Conservation (phyloP, 2,797 vertebrate genomes). For the Craterocephalus amniculus region DNA sequence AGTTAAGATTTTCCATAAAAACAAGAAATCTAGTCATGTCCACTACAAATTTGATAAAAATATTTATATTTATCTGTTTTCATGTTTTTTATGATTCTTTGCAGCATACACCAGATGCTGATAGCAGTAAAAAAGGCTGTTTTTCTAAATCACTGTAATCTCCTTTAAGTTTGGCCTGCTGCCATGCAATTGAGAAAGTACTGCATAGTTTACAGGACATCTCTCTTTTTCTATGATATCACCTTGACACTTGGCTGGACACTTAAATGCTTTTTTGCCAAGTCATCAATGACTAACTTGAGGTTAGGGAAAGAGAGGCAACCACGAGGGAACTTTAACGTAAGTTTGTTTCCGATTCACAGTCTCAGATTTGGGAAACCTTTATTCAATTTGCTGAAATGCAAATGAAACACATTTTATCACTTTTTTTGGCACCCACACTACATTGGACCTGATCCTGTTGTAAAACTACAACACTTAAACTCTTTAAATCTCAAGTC, state of each 20-base stretch:
- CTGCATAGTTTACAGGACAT: conserved; percentile 42
- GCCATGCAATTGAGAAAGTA: conserved; percentile 50
- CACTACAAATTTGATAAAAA: background rate
- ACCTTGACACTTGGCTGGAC: conserved; percentile 64
- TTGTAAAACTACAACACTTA: no score
- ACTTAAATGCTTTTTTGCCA: conserved; percentile 48
- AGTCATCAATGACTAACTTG: conserved; percentile 65
- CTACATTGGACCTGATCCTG: no score
- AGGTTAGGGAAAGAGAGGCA: conserved; percentile 17
- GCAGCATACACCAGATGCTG: conserved; percentile 19
- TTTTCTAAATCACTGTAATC: conserved; percentile 46
- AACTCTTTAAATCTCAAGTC: no score
- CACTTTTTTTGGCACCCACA: no score
- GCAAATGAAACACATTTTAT: no score
- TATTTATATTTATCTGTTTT: background rate
- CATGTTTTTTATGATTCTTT: background rate
- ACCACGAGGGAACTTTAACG: conserved; percentile 59
- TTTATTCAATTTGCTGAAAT: no score
- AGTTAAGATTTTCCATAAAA: background rate
- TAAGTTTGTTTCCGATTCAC: no score
- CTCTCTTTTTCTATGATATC: conserved; percentile 48
- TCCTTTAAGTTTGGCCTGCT: conserved; percentile 30
- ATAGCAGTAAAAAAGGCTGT: conserved; percentile 18
- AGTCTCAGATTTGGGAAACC: no score
- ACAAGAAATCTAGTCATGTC: background rate